Percentiles rank a stretch among this genome's conserved stretches.
These are phyloP conservation scores for Wiebesia pumilae DNA, from an alignment of 1,140 invertebrate genomes.

Conservation along the genomic window DNA sequence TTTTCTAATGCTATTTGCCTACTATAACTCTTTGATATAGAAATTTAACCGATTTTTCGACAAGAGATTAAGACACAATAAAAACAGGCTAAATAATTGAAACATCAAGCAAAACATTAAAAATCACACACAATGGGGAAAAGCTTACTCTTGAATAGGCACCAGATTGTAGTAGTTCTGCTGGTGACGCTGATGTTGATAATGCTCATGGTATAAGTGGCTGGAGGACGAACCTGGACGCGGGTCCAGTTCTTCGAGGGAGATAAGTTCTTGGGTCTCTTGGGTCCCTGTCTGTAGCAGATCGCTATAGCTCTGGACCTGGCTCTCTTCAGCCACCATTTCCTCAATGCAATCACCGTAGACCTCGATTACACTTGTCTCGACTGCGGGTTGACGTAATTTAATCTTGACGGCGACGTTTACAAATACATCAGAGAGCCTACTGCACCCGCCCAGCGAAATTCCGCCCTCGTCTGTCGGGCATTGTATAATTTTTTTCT, in stretches of 20 bases:
- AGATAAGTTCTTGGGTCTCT: slow-evolving; percentile 67
- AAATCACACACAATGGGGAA: background rate
- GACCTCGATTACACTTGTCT: background rate
- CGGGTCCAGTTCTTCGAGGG: slow-evolving; percentile 68
- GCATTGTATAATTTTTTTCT: background rate
- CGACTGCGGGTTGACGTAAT: background rate
- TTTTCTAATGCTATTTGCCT: too few species aligned
- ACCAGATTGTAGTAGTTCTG: slow-evolving; percentile 68
- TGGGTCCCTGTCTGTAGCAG: slow-evolving; percentile 48
- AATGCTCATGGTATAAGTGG: background rate
- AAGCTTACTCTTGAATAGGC: slow-evolving; percentile 68
- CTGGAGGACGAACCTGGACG: background rate
- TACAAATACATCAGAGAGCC: slow-evolving; percentile 28
- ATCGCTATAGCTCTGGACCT: slow-evolving; percentile 53
- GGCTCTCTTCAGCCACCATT: slow-evolving; percentile 58
- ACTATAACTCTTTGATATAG: too few species aligned
- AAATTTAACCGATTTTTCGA: too few species aligned
- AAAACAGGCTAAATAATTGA: too few species aligned
- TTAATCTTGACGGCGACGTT: background rate
- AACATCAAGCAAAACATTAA: too few species aligned
- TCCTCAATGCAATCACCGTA: slow-evolving; percentile 46
- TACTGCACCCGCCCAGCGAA: slow-evolving; percentile 62
- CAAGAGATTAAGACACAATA: too few species aligned
- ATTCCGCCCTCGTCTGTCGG: slow-evolving; percentile 64
- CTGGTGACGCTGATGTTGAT: slow-evolving; percentile 52